These are phyloP conservation scores for Callithrix jacchus DNA, from an alignment of 2,113 vertebrate genomes.

Conservation along the genomic window DNA sequence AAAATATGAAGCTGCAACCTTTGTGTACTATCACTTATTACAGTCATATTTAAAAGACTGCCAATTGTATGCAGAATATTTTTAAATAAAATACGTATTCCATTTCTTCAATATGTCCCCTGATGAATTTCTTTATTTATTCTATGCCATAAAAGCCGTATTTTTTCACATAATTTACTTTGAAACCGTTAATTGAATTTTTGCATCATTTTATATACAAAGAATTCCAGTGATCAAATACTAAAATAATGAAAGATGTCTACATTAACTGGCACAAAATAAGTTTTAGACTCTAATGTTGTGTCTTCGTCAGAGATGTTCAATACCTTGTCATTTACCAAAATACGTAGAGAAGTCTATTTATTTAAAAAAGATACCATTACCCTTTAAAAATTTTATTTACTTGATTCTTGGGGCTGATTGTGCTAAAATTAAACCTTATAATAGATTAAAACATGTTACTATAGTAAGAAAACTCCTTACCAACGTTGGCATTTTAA, in stretches of 20 bases:
- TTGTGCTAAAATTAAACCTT: background rate
- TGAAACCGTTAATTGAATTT: background rate
- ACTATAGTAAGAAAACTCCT: background rate
- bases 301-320: background rate
- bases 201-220: background rate
- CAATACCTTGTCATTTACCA: background rate
- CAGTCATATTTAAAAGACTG: background rate
- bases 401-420: background rate
- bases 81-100: background rate
- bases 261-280: background rate
- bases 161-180: conserved; percentile 7
- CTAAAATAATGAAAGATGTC: background rate
- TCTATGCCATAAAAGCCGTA: background rate
- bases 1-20: background rate
- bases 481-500: background rate
- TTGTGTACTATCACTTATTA: background rate
- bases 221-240: background rate
- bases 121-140: background rate
- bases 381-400: conserved; percentile 4
- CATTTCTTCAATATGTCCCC: background rate
- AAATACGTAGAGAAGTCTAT: background rate
- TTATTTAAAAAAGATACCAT: background rate
- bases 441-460: background rate
- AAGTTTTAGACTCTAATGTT: background rate
- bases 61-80: background rate